phyloP scores from a whole-genome alignment of 2,113 vertebrate species.

The Chaetorhynchus papuensis region DNA sequence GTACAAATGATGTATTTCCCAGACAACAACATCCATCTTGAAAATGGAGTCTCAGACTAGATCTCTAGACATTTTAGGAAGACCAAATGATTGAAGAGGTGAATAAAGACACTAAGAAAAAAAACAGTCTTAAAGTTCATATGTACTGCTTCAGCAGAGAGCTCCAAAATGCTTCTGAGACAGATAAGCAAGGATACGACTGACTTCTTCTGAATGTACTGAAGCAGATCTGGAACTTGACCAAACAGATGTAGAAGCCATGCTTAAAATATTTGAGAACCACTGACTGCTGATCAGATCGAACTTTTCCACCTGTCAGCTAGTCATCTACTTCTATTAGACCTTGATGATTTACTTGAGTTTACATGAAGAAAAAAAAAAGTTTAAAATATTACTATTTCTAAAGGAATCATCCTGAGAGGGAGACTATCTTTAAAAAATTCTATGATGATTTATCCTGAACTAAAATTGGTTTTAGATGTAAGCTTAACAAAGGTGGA shows the following conservation, averaged over 20 bases:
- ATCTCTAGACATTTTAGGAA: background rate
- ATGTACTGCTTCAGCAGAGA: background rate
- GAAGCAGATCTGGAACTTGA: background rate
- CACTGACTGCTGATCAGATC: background rate
- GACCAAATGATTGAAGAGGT: slow-evolving; percentile 30
- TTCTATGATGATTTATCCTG: background rate
- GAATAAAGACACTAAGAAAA: background rate
- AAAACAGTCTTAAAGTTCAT: background rate
- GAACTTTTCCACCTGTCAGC: background rate
- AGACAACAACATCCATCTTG: slow-evolving; percentile 34
- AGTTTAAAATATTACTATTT: background rate
- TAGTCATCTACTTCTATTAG: background rate
- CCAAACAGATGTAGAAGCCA: background rate
- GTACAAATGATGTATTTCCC: slow-evolving; percentile 40
- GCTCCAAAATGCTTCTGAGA: background rate
- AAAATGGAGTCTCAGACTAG: background rate
- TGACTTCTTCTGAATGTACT: background rate
- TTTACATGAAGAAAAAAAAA: background rate
- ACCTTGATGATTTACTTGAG: background rate
- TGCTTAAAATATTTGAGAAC: background rate
- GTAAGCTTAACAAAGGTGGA: background rate
- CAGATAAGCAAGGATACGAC: background rate
- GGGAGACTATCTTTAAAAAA: background rate
- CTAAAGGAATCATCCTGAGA: background rate
- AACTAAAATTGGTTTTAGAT: background rate